A percentile compares a stretch with the other conserved stretches of the same genome.
These are phyloP conservation scores for Agrilus cyanescens DNA, from an alignment of 2,888 invertebrate species.

Conservation along the genomic window DNA sequence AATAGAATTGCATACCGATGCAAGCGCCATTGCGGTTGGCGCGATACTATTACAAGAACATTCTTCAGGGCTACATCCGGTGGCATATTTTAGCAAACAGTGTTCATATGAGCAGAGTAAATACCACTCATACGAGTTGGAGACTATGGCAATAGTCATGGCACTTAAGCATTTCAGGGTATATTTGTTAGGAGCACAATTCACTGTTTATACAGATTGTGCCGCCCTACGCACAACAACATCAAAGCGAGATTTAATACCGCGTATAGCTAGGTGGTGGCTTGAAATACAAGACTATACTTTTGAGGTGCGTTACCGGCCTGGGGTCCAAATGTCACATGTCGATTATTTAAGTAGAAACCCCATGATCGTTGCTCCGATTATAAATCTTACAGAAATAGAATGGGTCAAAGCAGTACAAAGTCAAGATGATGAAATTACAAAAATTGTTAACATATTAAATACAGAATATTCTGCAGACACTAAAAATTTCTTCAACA, in stretches of 20 bases:
- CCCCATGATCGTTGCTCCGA: conserved; percentile 2
- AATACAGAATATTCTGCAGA: conserved; percentile 11
- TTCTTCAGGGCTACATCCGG: conserved; percentile 3
- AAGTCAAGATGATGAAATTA: conserved; percentile 5
- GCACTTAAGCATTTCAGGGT: conserved; percentile 3
- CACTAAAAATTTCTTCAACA: no score
- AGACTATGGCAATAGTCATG: conserved; percentile 10
- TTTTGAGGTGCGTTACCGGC: conserved; percentile 5
- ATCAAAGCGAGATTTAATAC: conserved; percentile 7
- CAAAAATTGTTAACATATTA: conserved; percentile 2
- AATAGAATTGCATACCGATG: conserved; percentile 9
- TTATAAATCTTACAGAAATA: conserved; percentile 1
- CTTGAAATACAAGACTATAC: conserved; percentile 7
- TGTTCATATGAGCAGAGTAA: conserved; percentile 10
- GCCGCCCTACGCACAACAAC: no score
- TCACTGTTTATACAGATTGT: no score
- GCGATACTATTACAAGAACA: conserved; percentile 3
- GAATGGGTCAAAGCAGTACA: conserved; percentile 8
- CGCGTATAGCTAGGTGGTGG: conserved; percentile 8
- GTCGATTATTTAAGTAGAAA: conserved; percentile 5
- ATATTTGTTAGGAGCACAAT: not conserved
- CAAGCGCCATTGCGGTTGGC: conserved; percentile 4
- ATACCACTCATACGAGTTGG: conserved; percentile 15
- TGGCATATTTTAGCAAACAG: conserved; percentile 15
- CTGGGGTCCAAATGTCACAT: conserved; percentile 7